Evolutionary conservation across 2,888 invertebrate genomes (phyloP).

Genomic region (Salticus scenicus): DNA sequence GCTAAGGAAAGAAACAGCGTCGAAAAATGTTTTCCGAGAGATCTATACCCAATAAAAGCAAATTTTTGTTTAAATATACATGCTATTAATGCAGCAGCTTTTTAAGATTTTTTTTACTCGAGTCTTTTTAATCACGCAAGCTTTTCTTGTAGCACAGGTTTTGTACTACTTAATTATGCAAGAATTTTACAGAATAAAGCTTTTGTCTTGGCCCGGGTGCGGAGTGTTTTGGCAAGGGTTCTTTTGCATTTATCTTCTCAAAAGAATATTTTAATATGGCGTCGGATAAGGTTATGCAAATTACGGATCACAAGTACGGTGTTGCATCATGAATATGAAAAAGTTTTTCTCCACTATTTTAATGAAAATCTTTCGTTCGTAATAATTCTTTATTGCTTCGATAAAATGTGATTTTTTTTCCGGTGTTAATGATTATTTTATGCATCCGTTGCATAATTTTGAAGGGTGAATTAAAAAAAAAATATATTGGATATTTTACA

Average conservation of each 20-base stretch:
- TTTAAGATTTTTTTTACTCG: conserved; percentile 39
- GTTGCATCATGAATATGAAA: conserved; percentile 69
- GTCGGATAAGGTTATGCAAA: conserved; percentile 63
- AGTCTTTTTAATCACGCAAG: conserved; percentile 45
- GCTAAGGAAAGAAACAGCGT: conserved; percentile 56
- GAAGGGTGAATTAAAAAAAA: conserved; percentile 6
- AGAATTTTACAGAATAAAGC: conserved; percentile 68
- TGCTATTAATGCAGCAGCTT: conserved; percentile 59
- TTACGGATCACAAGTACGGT: conserved; percentile 47
- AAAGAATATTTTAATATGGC: conserved; percentile 65
- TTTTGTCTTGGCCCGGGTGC: conserved; percentile 43
- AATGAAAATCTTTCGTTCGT: conserved; percentile 63
- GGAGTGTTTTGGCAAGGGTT: conserved; percentile 39
- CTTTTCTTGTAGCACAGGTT: conserved; percentile 60
- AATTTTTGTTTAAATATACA: conserved; percentile 66
- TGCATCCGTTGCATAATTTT: conserved; percentile 62
- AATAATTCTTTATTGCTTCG: conserved; percentile 65
- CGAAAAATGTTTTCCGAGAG: conserved; percentile 65
- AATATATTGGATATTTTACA: conserved; percentile 39
- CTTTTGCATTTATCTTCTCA: conserved; percentile 36
- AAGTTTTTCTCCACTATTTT: conserved; percentile 59
- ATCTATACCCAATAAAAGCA: conserved; percentile 68
- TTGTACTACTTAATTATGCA: conserved; percentile 69
- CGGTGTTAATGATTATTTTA: conserved; percentile 67
- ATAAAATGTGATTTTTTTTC: conserved; percentile 60